phyloP scores from a whole-genome alignment of 2,797 vertebrate genomes.

The Neostethus bicornis region DNA sequence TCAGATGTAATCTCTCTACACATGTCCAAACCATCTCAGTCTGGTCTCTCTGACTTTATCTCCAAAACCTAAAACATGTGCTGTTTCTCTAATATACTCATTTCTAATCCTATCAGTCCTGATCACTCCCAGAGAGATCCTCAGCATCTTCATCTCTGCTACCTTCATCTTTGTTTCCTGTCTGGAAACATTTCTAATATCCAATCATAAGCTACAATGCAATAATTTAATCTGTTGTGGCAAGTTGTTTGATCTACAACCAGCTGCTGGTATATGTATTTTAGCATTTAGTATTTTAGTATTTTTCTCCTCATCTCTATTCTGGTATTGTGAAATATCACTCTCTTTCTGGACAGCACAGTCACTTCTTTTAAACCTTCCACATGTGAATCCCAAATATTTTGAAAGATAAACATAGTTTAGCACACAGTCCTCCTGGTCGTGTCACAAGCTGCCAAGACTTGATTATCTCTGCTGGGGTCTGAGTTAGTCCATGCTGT shows the following conservation, averaged over 20 bases:
- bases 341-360: conserved; percentile 48
- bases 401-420: conserved; percentile 18
- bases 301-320: conserved; percentile 48
- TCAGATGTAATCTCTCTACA: too few relatives aligned
- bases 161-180: too few relatives aligned
- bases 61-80: too few relatives aligned
- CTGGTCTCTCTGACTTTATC: too few relatives aligned
- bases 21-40: too few relatives aligned
- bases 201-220: conserved; percentile 33
- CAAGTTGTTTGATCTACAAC: conserved; percentile 65
- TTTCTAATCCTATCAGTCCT: too few relatives aligned
- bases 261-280: too few relatives aligned
- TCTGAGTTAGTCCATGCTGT: conserved; percentile 45
- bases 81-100: too few relatives aligned
- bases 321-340: conserved; percentile 36
- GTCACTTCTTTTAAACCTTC: conserved; percentile 37
- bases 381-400: conserved; percentile 19
- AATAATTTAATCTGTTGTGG: conserved; percentile 57
- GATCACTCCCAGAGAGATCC: too few relatives aligned
- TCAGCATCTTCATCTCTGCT: too few relatives aligned
- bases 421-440: conserved; percentile 19
- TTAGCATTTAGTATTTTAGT: too few relatives aligned
- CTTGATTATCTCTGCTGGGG: conserved; percentile 14
- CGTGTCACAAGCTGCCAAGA: conserved; percentile 14
- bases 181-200: too few relatives aligned